Evolutionary conservation across 1,140 invertebrate genomes (phyloP).

Genomic region (Solenopsis fugax): DNA sequence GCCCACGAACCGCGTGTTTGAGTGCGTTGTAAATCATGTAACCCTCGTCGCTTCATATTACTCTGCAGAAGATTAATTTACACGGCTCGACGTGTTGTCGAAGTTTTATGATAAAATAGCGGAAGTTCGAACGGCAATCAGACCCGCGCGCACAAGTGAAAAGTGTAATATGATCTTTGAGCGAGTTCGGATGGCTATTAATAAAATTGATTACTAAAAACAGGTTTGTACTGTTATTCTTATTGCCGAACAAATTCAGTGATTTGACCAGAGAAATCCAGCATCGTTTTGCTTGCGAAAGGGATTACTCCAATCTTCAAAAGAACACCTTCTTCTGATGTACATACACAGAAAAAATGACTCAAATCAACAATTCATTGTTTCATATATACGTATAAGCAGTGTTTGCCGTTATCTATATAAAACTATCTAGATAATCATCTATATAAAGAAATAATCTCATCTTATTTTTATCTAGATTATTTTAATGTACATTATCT

Average conservation of each 20-base stretch:
- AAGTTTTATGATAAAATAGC: constrained; percentile 26
- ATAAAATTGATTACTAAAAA: constrained; percentile 52
- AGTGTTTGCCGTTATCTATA: too few species aligned
- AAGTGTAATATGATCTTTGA: constrained; percentile 45
- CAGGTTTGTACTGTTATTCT: constrained; percentile 67
- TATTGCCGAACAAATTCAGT: constrained; percentile 77
- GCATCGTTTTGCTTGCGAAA: not conserved
- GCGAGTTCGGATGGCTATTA: constrained; percentile 47
- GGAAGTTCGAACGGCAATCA: not conserved
- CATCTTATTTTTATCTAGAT: too few species aligned
- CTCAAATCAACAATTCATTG: too few species aligned
- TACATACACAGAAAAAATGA: too few species aligned
- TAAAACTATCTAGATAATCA: too few species aligned
- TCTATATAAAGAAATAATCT: too few species aligned
- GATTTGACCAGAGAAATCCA: constrained; percentile 67
- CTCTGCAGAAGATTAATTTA: constrained; percentile 39
- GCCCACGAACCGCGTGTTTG: not conserved
- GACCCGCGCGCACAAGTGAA: not conserved
- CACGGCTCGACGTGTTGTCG: constrained; percentile 34
- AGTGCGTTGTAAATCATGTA: constrained; percentile 50
- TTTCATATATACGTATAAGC: too few species aligned
- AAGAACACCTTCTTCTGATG: not conserved
- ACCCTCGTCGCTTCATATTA: constrained; percentile 45
- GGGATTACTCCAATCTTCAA: not conserved
- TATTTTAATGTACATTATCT: too few species aligned